Base-by-base conservation (phyloP, 1,140 invertebrate species). In the Ostrea denselamellosa region DNA sequence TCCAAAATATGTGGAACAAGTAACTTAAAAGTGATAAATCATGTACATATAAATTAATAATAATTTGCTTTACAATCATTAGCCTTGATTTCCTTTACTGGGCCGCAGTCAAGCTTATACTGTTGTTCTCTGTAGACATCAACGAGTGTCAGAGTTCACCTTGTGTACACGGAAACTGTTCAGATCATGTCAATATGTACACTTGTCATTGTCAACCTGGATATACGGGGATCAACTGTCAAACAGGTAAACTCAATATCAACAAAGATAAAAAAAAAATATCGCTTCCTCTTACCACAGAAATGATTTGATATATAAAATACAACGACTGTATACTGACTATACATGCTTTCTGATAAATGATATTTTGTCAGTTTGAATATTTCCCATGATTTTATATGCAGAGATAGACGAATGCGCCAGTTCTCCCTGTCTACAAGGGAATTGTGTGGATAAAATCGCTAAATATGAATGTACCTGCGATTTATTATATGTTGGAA, bases 171-270 rank as follows among this genome's bases (percentile, higher is more conserved):
- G 93, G 90, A 14, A 89, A 88, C 9, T 94, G 93, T 85, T 19
- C 87, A 10, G 91, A 94, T 86, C 81, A 85, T 17, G 86, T 93
- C 2, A 92, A 92, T 53, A 83, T 87, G 56, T 94, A 92, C 86
- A 84, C 87, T 10, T 94, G 93, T 87, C 94, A 96, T 0, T 98
- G 98, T 92, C 96, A 96, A 0, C 93, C 96, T 1, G 98, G 96
- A 94, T 96, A 97, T 65, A 91, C 90, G 87, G 92, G 93, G 58
- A 68, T 28, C 0, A 88, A 89, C 65, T 94, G 93, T 89, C 90
- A 93, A 83, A 96, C 95, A 82, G 92, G 90, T 86, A 89, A 34
- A 4, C 12, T 77, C 10, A 77, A 77, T 34, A 5, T 62, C 2
- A 62, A 19, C 8, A 19, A n/a, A n/a, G 19, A n/a, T 17, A 19